Base-by-base conservation (phyloP, 2,888 invertebrate genomes). In the Euphydryas editha region DNA sequence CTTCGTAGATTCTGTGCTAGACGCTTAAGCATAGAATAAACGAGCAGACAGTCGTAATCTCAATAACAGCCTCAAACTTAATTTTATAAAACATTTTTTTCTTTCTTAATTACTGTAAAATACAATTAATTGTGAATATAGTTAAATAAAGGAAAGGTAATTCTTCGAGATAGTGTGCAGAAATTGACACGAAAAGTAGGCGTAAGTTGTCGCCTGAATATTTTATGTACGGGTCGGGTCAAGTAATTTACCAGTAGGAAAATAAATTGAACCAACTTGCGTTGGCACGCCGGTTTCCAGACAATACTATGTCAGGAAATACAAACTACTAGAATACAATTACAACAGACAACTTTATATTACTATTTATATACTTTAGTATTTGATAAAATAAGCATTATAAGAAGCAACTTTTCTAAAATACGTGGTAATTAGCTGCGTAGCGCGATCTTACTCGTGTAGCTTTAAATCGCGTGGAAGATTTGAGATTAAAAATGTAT, bases 171-270 rank as follows among this genome's bases (percentile, higher is more conserved):
- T 56, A 62, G 65, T 65, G 44, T 62, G 63, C 46, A 68, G 64
- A 55, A 67, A 65, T 73, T 69, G 64, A 73, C 66, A 69, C 18
- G 44, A 62, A 54, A 69, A 67, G 69, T 70, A 64, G 68, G 65
- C 62, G 65, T 60, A 69, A 71, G 66, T 71, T 63, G 67, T 70
- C 62, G 63, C 62, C 59, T 68, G 66, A 69, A 73, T 73, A 62
- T 72, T 73, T 68, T 70, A 72, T 69, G 65, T 51, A 44, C 62
- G 58, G 57, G 49, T 39, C 69, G 70, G 69, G 65, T 70, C 64
- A 62, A 42, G 67, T 66, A 59, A 69, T 63, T 68, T 72, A 68
- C 62, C 61, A 71, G 68, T 71, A 61, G 60, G 62, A 61, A 65
- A 69, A 65, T 68, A 72, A 71, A 69, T 71, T 69, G 67, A 67